phyloP scores from a whole-genome alignment of 2,797 vertebrate species.

The Propithecus deckenii region DNA sequence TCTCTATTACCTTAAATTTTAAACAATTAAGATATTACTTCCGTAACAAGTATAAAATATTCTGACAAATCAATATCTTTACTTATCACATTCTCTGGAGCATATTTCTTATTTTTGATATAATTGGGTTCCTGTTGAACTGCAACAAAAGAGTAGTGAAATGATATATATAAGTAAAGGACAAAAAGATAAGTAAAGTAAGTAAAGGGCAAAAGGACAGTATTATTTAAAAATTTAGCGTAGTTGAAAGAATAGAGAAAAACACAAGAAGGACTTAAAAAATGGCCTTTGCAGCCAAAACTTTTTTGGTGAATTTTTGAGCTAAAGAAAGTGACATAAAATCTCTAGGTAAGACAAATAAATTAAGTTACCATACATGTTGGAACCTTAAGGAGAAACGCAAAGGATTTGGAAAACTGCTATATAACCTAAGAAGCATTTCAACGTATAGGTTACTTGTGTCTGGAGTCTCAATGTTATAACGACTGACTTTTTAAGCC shows the following conservation, averaged over 20 bases:
- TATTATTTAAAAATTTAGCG: background rate
- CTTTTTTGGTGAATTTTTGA: background rate
- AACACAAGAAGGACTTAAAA: background rate
- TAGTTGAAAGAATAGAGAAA: background rate
- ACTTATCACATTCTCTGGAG: background rate
- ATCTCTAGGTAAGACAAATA: background rate
- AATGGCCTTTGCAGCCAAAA: background rate
- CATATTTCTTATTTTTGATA: background rate
- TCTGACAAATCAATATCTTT: background rate
- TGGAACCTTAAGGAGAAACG: background rate
- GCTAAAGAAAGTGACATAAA: background rate
- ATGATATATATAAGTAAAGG: background rate
- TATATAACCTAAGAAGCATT: background rate
- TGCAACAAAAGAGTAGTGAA: background rate
- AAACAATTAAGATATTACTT: background rate
- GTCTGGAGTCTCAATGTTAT: background rate
- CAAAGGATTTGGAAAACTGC: background rate
- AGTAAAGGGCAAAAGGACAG: background rate
- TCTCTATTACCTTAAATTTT: background rate
- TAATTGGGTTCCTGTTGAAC: background rate
- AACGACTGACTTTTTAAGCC: background rate
- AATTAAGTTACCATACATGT: background rate
- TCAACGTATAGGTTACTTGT: background rate
- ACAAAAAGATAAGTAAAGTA: background rate
- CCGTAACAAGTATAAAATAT: background rate